phyloP scores from a whole-genome alignment of 2,797 vertebrate species.

The Florisuga fusca region DNA sequence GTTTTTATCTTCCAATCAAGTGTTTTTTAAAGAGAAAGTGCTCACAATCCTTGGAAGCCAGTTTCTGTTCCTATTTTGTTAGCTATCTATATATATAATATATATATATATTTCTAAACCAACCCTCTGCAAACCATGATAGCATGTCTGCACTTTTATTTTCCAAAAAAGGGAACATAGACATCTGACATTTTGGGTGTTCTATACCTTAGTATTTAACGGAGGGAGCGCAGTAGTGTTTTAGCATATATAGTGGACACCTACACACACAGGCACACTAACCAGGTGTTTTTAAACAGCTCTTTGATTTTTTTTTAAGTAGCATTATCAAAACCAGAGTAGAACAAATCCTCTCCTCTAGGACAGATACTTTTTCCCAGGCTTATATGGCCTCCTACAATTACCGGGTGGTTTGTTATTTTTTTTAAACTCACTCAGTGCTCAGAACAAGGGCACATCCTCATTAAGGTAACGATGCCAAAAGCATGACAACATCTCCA shows the following conservation, averaged over 20 bases:
- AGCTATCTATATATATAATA: conserved; percentile 48
- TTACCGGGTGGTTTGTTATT: not conserved
- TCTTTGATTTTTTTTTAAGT: conserved; percentile 54
- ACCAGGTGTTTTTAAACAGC: conserved; percentile 76
- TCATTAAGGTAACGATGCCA: conserved; percentile 58
- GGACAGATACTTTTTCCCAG: conserved; percentile 52
- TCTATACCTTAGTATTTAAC: conserved; percentile 68
- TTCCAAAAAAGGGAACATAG: conserved; percentile 66
- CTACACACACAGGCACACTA: conserved; percentile 60
- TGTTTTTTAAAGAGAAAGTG: conserved; percentile 56
- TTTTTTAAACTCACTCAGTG: conserved; percentile 70
- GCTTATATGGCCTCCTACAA: conserved; percentile 58
- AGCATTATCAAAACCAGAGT: conserved; percentile 54
- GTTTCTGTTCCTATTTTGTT: conserved; percentile 78
- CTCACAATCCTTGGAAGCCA: conserved; percentile 60
- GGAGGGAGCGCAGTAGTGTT: conserved; percentile 75
- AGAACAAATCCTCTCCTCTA: conserved; percentile 44
- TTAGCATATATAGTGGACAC: conserved; percentile 48
- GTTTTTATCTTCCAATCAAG: conserved; percentile 66
- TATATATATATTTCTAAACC: conserved; percentile 68
- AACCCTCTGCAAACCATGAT: conserved; percentile 58
- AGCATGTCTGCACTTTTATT: conserved; percentile 75
- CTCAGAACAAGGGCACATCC: conserved; percentile 73
- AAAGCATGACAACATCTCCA: conserved; percentile 40
- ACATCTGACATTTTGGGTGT: conserved; percentile 60